Conservation (phyloP, 2,113 vertebrate species). For the Neotoma lepida region DNA sequence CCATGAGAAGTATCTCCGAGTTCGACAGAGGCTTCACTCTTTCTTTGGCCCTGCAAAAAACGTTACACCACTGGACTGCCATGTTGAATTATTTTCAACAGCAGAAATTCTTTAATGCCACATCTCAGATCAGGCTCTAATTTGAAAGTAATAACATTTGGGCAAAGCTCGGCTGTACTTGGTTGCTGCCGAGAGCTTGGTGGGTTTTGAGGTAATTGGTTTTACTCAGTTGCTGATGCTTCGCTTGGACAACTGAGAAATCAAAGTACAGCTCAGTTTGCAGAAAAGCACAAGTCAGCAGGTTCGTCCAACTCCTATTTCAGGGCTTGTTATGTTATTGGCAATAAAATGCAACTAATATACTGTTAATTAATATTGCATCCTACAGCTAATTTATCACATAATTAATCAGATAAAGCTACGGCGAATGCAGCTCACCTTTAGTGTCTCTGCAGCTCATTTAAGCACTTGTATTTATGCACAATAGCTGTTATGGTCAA, state of each 20-base stretch:
- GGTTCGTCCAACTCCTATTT: slow-evolving; percentile 73
- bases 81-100: slow-evolving; percentile 26
- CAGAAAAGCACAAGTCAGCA: slow-evolving; percentile 77
- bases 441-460: slow-evolving; percentile 55
- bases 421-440: slow-evolving; percentile 68
- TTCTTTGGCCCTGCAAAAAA: neutral
- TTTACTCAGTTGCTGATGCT: slow-evolving; percentile 75
- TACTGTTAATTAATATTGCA: slow-evolving; percentile 80
- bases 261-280: slow-evolving; percentile 78
- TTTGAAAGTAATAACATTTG: slow-evolving; percentile 67
- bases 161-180: slow-evolving; percentile 64
- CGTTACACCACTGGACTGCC: slow-evolving; percentile 16
- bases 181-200: slow-evolving; percentile 57
- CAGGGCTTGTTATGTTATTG: slow-evolving; percentile 77
- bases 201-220: slow-evolving; percentile 58
- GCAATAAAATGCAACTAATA: slow-evolving; percentile 78
- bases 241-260: slow-evolving; percentile 78
- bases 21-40: neutral
- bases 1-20: neutral
- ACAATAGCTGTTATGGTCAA: slow-evolving; percentile 55
- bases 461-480: neutral
- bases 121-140: neutral
- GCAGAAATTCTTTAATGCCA: slow-evolving; percentile 38
- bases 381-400: slow-evolving; percentile 79
- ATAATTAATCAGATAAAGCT: slow-evolving; percentile 76